Evolutionary conservation across 2,888 invertebrate species (phyloP).

Genomic region (Archips crataeganus): DNA sequence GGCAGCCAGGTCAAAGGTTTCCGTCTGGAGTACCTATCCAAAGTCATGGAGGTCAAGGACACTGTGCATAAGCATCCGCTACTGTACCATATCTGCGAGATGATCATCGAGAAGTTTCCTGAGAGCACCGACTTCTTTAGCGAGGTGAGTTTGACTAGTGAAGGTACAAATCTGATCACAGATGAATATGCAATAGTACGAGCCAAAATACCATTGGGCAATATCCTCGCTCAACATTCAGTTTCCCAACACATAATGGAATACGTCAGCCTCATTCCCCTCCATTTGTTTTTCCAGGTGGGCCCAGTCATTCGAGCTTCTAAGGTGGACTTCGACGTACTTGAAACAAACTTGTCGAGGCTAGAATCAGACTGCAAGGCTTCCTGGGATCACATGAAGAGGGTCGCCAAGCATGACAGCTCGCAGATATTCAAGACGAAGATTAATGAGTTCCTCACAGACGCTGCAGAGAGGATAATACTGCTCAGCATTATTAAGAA

Average conservation of each 20-base stretch:
- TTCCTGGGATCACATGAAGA: slow-evolving; percentile 98
- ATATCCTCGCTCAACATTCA: too few species aligned
- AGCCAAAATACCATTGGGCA: too few species aligned
- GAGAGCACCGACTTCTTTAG: slow-evolving; percentile 99
- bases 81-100: slow-evolving; percentile 98
- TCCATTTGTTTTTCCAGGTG: slow-evolving; percentile 83
- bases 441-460: slow-evolving; percentile 97
- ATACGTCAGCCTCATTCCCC: background rate
- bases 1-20: slow-evolving; percentile 97
- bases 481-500: slow-evolving; percentile 96
- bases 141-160: slow-evolving; percentile 87
- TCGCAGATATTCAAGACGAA: slow-evolving; percentile 95
- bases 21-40: slow-evolving; percentile 98
- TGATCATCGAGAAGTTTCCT: slow-evolving; percentile 98
- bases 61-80: slow-evolving; percentile 99
- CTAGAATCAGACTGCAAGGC: slow-evolving; percentile 98
- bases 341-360: slow-evolving; percentile 93
- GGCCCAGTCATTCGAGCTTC: slow-evolving; percentile 96
- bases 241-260: too few species aligned
- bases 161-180: too few species aligned
- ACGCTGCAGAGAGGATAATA: slow-evolving; percentile 98
- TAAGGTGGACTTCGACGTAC: slow-evolving; percentile 97
- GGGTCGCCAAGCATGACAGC: slow-evolving; percentile 97
- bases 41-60: slow-evolving; percentile 99
- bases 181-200: too few species aligned